These are phyloP conservation scores for Cantharis rufa DNA, from an alignment of 2,888 invertebrate genomes.

Conservation along the genomic window DNA sequence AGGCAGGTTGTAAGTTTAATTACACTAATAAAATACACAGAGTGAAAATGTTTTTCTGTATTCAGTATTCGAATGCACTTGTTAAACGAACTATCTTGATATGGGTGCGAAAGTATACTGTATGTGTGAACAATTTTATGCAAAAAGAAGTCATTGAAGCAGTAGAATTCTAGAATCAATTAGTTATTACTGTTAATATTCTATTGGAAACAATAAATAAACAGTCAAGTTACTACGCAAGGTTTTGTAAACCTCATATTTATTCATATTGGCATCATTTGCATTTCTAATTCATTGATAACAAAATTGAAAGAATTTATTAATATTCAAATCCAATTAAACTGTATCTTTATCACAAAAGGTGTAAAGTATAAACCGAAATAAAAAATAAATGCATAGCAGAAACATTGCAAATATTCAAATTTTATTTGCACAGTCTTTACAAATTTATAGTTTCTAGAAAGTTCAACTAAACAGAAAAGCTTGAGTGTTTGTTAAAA, in stretches of 20 bases:
- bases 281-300: background rate
- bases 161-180: background rate
- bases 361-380: background rate
- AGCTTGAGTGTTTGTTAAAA: background rate
- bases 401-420: background rate
- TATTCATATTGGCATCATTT: background rate
- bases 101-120: slow-evolving; percentile 27
- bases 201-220: background rate
- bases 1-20: slow-evolving; percentile 22
- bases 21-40: slow-evolving; percentile 29
- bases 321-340: background rate
- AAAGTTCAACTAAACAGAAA: background rate
- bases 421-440: background rate
- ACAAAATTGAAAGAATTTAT: background rate
- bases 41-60: slow-evolving; percentile 26
- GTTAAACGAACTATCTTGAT: slow-evolving; percentile 30
- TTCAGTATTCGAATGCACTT: slow-evolving; percentile 30
- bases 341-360: background rate
- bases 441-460: background rate
- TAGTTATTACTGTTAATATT: background rate
- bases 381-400: background rate
- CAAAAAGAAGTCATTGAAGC: background rate
- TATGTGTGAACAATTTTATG: slow-evolving; percentile 15
- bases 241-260: background rate
- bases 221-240: background rate